Evolutionary conservation across 2,113 vertebrate genomes (phyloP).

Genomic region (Cariama cristata): DNA sequence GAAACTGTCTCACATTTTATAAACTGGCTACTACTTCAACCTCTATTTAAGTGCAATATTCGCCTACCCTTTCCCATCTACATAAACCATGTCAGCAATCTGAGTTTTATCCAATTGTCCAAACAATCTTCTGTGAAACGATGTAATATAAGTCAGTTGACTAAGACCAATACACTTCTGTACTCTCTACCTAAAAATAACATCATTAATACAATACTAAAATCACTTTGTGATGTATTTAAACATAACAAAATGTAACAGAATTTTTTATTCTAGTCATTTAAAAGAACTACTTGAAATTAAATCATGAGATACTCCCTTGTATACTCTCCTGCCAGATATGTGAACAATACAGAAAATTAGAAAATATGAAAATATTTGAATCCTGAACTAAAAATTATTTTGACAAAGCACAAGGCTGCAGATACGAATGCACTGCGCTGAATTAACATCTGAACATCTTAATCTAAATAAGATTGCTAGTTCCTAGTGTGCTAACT

Average conservation of each 20-base stretch:
- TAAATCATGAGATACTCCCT: background rate
- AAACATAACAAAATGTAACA: background rate
- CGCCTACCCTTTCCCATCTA: background rate
- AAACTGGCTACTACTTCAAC: background rate
- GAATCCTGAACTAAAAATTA: background rate
- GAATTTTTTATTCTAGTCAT: background rate
- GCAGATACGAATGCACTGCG: background rate
- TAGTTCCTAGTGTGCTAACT: background rate
- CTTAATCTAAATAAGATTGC: background rate
- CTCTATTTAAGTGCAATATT: background rate
- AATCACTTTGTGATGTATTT: background rate
- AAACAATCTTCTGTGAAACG: background rate
- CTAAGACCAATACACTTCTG: slow-evolving; percentile 9
- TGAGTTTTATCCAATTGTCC: slow-evolving; percentile 11
- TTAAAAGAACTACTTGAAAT: background rate
- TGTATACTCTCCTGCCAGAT: background rate
- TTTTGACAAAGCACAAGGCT: slow-evolving; percentile 9
- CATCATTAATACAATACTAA: background rate
- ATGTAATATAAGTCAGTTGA: background rate
- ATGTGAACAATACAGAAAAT: background rate
- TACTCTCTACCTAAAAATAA: background rate
- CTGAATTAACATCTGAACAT: background rate
- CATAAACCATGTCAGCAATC: background rate
- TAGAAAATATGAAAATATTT: background rate
- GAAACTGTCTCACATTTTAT: background rate